Base-by-base conservation (phyloP, 92 coral and sea anemone species). In the Plumapathes pennacea region DNA sequence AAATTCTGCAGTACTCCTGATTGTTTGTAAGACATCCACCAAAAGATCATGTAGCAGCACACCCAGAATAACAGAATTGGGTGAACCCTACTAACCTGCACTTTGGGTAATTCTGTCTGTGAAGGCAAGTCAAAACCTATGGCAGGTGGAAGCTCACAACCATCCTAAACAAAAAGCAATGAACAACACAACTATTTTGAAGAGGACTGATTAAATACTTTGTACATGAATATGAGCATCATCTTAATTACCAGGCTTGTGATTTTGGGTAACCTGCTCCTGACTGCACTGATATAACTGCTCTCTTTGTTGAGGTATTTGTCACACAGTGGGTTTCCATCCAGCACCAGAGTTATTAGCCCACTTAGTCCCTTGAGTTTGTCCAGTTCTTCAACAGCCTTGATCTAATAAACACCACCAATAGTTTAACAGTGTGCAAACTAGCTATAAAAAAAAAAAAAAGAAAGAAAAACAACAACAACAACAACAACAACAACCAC, bases 51-150 rank as follows among this genome's bases (percentile, higher is more conserved):
- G n/a, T n/a, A n/a, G n/a, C n/a, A n/a, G n/a, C n/a, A n/a, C n/a
- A n/a, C n/a, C n/a, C n/a, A n/a, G n/a, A n/a, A n/a, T n/a, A n/a
- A n/a, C n/a, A n/a, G n/a, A n/a, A n/a, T n/a, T n/a, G n/a, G n/a
- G n/a, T n/a, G n/a, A n/a, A n/a, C n/a, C n/a, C n/a, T n/a, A n/a
- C 30, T 29, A 50, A 86, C 95, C 80, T 86, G 68, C 43, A 71
- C 78, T 52, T 80, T 78, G 11, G 95, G 95, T 4, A 92, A 70
- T 10, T 72, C 72, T 29, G 80, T 62, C 25, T 83, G 74, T 0
- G 89, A 48, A 6, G 90, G 89, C 40, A 92, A 71, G 52, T 92
- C 98, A 88, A 92, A 92, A 14, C 98, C 98, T 52, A 92, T 92
- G 20, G 90, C 92, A 19, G 96, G 83, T 6, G 96, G 84, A 32